Percentiles rank a stretch among this genome's conserved stretches.
These are phyloP conservation scores for Neoarius graeffei DNA, from an alignment of 2,113 vertebrate genomes.

Conservation along the genomic window DNA sequence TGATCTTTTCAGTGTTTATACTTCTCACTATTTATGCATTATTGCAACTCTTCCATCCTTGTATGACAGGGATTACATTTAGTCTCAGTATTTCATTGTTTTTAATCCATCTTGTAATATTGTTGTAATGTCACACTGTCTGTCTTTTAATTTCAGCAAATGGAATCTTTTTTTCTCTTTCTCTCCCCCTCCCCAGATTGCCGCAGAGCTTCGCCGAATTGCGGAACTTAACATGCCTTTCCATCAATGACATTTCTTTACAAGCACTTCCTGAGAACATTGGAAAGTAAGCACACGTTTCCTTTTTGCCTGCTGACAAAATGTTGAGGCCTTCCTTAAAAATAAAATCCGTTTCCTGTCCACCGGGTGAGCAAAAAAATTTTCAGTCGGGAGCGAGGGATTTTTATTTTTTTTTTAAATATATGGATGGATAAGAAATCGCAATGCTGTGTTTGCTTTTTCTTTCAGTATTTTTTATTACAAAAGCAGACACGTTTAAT, in stretches of 20 bases:
- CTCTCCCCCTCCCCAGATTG: slow-evolving; percentile 74
- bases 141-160: neutral
- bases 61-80: neutral
- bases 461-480: too few species aligned
- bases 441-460: too few species aligned
- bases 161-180: neutral
- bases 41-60: neutral
- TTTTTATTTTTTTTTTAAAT: too few species aligned
- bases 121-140: neutral
- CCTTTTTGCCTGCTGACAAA: neutral
- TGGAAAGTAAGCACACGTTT: slow-evolving; percentile 88
- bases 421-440: too few species aligned
- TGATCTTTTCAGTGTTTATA: neutral
- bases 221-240: slow-evolving; percentile 92
- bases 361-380: too few species aligned
- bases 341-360: too few species aligned
- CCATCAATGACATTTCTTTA: slow-evolving; percentile 97
- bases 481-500: too few species aligned
- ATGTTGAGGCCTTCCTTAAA: too few species aligned
- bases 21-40: neutral
- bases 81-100: neutral
- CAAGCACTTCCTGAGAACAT: slow-evolving; percentile 95
- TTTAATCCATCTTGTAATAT: neutral
- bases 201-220: slow-evolving; percentile 94
- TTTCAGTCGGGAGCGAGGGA: too few species aligned